phyloP scores from a whole-genome alignment of 2,113 vertebrate species.

The cattle (Bos taurus) region DNA sequence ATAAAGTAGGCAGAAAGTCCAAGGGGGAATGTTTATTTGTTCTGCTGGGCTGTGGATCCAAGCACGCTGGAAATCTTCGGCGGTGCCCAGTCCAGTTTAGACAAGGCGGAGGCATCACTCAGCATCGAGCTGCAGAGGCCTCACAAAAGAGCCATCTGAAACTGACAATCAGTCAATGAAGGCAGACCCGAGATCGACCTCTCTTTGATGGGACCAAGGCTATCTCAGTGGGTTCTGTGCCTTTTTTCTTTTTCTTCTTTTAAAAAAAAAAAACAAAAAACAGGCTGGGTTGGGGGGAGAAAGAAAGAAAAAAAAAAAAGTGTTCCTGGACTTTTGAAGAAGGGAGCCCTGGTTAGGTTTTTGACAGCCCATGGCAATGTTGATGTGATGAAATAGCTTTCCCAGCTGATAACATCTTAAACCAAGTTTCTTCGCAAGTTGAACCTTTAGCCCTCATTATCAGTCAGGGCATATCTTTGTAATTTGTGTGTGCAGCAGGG shows the following conservation, averaged over 20 bases:
- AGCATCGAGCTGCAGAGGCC: slow-evolving; percentile 73
- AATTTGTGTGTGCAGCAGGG: slow-evolving; percentile 70
- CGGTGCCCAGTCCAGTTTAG: slow-evolving; percentile 77
- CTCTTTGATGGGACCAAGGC: slow-evolving; percentile 79
- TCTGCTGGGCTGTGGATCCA: slow-evolving; percentile 73
- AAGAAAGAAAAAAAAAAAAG: slow-evolving; percentile 48
- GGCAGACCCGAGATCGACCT: slow-evolving; percentile 77
- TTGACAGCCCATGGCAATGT: slow-evolving; percentile 79
- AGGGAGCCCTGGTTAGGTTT: slow-evolving; percentile 59
- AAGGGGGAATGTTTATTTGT: slow-evolving; percentile 80
- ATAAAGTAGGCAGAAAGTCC: slow-evolving; percentile 82
- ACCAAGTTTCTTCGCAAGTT: slow-evolving; percentile 78
- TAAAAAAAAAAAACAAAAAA: not conserved
- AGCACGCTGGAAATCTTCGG: slow-evolving; percentile 70
- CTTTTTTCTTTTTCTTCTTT: slow-evolving; percentile 63
- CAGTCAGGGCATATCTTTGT: slow-evolving; percentile 69
- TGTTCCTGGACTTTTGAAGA: slow-evolving; percentile 75
- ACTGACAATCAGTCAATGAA: slow-evolving; percentile 80
- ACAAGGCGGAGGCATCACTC: slow-evolving; percentile 87
- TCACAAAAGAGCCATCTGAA: slow-evolving; percentile 80
- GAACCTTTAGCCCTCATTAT: slow-evolving; percentile 82
- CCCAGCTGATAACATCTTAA: slow-evolving; percentile 85
- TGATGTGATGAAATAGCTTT: slow-evolving; percentile 84
- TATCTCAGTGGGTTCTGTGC: slow-evolving; percentile 67
- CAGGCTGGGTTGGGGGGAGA: not conserved